Base-by-base conservation (phyloP, 2,888 invertebrate species). In the Drosophila mulleri region DNA sequence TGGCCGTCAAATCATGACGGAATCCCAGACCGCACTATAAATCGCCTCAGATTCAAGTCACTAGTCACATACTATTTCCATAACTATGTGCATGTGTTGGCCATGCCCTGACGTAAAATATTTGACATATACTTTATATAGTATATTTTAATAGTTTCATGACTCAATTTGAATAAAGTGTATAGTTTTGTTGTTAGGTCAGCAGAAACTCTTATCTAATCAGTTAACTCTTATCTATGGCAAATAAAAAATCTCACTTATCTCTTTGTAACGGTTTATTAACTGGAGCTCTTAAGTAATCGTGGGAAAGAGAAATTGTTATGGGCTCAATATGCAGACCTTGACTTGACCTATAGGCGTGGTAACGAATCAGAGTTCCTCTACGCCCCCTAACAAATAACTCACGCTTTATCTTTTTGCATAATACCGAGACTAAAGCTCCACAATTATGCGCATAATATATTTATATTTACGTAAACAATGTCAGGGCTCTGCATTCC, bases 371-470 rank as follows among this genome's bases (percentile, higher is more conserved):
- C 67, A 44, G 65, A 57, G 54, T 57, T 63, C 58, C 65, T 61
- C 29, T 52, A 72, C 90, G 89, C 83, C 89, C 69, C 63, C 57
- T 68, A 54, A 64, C 61, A 66, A 64, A 70, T 83, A 85, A 69
- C 58, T 79, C 47, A 73, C 52, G 68, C 60, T 70, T 44, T 67
- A 63, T 48, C 60, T 75, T 79, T 61, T 35, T 50, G 64, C 71
- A 71, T 75, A 74, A 75, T 80, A 32, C 44, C 47, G 47, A 79
- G 48, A 60, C 54, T n/a, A 41, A 72, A 54, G 35, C 29, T 35
- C 82, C 72, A 84, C 82, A 87, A 73, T 79, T 89, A 82, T 83
- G 85, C 68, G 70, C 85, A 87, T 89, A 69, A 75, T 84, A 78
- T 84, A 75, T 83, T 89, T 66, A 69, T 82, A 75, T 83, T 89